phyloP scores from a whole-genome alignment of 2,888 invertebrate species.

The Amphiduros pacificus region DNA sequence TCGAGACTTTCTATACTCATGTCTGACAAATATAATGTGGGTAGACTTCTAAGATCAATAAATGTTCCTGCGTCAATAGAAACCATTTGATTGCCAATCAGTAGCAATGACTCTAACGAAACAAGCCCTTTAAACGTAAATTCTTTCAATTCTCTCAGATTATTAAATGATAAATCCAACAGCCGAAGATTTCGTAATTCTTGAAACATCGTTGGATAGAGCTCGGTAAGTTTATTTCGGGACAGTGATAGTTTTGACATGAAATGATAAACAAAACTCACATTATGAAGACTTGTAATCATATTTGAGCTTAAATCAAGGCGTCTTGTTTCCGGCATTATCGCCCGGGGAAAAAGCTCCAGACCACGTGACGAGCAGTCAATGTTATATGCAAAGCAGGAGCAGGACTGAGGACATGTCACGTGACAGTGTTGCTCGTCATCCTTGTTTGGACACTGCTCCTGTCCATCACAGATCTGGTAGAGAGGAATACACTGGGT shows the following conservation, averaged over 20 bases:
- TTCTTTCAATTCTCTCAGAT: not conserved
- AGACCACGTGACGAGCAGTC: not conserved
- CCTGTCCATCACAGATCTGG: constrained; percentile 10
- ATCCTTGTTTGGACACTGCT: constrained; percentile 9
- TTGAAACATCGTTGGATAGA: not conserved
- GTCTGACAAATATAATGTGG: not conserved
- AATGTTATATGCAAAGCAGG: not conserved
- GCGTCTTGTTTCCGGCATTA: not conserved
- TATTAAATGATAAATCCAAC: not conserved
- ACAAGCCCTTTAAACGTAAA: not conserved
- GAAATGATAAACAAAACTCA: not conserved
- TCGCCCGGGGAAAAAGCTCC: not conserved
- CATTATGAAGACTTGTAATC: not conserved
- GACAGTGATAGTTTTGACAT: not conserved
- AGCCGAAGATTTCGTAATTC: not conserved
- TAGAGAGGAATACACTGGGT: constrained; percentile 1
- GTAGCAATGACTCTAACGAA: not conserved
- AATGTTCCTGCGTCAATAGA: not conserved
- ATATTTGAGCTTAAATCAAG: not conserved
- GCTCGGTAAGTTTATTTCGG: not conserved
- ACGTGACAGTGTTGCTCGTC: constrained; percentile 13
- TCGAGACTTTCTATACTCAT: not conserved
- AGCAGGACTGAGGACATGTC: not conserved
- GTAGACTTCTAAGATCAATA: not conserved
- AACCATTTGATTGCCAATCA: not conserved